Evolutionary conservation across 1,140 invertebrate species (phyloP).

Genomic region (Pseudomyrmex pallidus): DNA sequence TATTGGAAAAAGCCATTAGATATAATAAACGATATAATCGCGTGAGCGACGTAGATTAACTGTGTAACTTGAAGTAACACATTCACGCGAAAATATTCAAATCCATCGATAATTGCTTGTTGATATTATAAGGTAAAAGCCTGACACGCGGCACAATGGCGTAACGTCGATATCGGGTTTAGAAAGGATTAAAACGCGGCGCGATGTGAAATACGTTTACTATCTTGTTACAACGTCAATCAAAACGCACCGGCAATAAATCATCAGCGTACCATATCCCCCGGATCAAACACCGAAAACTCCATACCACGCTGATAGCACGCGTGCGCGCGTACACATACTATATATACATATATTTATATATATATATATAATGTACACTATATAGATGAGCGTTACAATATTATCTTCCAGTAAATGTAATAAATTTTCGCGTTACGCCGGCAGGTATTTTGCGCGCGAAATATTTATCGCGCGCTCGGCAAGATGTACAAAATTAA

Average conservation of each 20-base stretch:
- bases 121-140: conserved; percentile 42
- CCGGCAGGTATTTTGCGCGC: conserved; percentile 25
- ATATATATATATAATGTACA: neutral
- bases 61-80: neutral
- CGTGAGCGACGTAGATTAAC: neutral
- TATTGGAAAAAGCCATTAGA: neutral
- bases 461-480: conserved; percentile 49
- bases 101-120: conserved; percentile 36
- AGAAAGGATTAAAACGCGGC: conserved; percentile 51
- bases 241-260: conserved; percentile 50
- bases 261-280: conserved; percentile 51
- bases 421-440: conserved; percentile 59
- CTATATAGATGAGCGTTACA: conserved; percentile 38
- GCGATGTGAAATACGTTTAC: conserved; percentile 55
- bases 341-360: no score
- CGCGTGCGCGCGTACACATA: neutral
- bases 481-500: conserved; percentile 42
- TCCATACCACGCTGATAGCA: conserved; percentile 36
- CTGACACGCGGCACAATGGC: conserved; percentile 7
- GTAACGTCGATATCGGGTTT: conserved; percentile 28
- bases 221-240: conserved; percentile 60
- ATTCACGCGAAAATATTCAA: neutral
- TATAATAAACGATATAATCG: neutral
- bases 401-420: conserved; percentile 53
- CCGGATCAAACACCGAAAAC: conserved; percentile 52